Base-by-base conservation (phyloP, 2,888 invertebrate genomes). In the Norana najaformis region DNA sequence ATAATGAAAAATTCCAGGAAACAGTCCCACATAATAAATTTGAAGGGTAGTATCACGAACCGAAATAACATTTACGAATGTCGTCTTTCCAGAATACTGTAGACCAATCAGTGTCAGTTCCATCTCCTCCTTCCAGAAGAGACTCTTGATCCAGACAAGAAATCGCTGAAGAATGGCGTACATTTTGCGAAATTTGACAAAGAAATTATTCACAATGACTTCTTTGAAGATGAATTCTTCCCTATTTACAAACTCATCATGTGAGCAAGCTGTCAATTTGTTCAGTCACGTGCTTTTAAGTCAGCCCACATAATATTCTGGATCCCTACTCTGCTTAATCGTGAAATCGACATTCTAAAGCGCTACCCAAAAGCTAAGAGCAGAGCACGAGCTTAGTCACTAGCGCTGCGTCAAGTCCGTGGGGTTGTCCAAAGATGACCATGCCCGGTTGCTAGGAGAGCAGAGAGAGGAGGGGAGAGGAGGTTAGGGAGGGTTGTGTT, bases 61-160 rank as follows among this genome's bases (percentile, higher is more conserved):
- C 95, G 99, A 99, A 96, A 99, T 99, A 96, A 99, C 99, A 96
- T 99, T 99, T 95, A 99, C 99, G 96, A 99, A 99, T 92, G 99
- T 99, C 94, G 99, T 99, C 96, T 99, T 99, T 93, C 99, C 99
- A 82, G 99, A 99, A 96, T 98, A 98, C 95, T 99, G 99, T 93
- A 99, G 96, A 92, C 99, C 99, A 93, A 99, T 99, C 93, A 99
- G 96, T 83, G 99, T 99, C 93, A 99, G 96, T 96, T 99, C 99
- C 99, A 99, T 99, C 96, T 99, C 99, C 95, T 99, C 99, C 96
- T 99, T 99, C 99, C 99, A 99, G 95, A 99, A 99, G 93, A 99
- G 96, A 95, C 98, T 98, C 96, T 98, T 97, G 95, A 99, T 97
- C 99, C 99, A 99, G 96, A 99, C 99, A 95, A 99, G 96, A 95